A percentile compares a stretch with the other conserved stretches of the same genome.
These are phyloP conservation scores for Rhimphoctona megacephalus DNA, from an alignment of 2,888 invertebrate genomes.

Conservation along the genomic window DNA sequence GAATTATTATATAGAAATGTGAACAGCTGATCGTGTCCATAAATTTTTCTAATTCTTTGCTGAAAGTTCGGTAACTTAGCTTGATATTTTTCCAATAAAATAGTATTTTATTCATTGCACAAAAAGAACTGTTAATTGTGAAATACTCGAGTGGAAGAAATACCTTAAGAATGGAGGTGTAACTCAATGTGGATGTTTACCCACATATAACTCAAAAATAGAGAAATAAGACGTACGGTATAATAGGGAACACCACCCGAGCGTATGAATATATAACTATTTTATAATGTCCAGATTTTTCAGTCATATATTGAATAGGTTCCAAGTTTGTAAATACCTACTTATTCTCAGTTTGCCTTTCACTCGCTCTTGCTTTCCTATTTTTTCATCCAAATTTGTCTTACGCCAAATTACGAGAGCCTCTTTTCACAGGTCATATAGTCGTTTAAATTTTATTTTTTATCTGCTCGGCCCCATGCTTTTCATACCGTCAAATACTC, in stretches of 20 bases:
- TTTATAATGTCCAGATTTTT: neutral
- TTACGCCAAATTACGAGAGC: neutral
- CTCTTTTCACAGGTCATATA: slow-evolving; percentile 11
- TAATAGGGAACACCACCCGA: neutral
- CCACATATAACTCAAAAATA: neutral
- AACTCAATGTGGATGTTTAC: neutral
- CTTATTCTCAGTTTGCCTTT: slow-evolving; percentile 13
- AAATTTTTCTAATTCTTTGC: no score
- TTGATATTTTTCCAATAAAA: no score
- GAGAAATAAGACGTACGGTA: neutral
- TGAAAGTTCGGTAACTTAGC: no score
- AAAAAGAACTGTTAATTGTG: no score
- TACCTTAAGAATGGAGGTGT: neutral
- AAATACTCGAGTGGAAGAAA: neutral
- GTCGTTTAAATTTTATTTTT: slow-evolving; percentile 1
- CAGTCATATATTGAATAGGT: neutral
- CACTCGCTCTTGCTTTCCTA: neutral
- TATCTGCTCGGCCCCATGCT: neutral
- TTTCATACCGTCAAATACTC: slow-evolving; percentile 12
- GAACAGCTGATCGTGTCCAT: neutral
- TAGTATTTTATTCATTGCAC: no score
- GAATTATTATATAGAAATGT: neutral
- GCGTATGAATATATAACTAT: neutral
- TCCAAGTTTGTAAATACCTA: slow-evolving; percentile 2
- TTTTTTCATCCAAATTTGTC: slow-evolving; percentile 16